Percentiles rank a stretch among this genome's conserved stretches.
phyloP scores from a whole-genome alignment of 2,797 vertebrate species.

The Sebastes flavidus region DNA sequence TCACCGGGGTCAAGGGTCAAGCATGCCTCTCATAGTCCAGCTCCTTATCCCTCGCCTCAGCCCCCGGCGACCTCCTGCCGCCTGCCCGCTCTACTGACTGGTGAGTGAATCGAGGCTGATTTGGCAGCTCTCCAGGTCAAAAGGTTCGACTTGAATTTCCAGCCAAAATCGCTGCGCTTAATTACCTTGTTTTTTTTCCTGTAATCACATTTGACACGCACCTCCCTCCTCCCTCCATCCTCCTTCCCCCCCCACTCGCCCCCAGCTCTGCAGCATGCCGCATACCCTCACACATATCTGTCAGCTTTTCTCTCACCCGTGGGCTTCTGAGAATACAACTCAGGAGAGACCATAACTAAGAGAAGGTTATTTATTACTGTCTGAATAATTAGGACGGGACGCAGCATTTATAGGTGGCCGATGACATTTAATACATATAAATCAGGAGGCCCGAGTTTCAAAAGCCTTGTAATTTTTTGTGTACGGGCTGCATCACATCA shows the following conservation, averaged over 20 bases:
- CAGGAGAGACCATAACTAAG: slow-evolving; percentile 9
- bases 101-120: slow-evolving; percentile 10
- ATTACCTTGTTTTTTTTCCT: slow-evolving; percentile 33
- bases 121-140: slow-evolving; percentile 48
- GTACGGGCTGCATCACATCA: slow-evolving; percentile 33
- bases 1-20: slow-evolving; percentile 27
- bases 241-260: not conserved
- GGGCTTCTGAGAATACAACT: slow-evolving; percentile 1
- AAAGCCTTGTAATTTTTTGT: slow-evolving; percentile 36
- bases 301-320: not conserved
- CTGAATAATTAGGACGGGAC: slow-evolving; percentile 27
- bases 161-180: slow-evolving; percentile 27
- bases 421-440: slow-evolving; percentile 56
- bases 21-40: not conserved
- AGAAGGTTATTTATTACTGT: slow-evolving; percentile 39
- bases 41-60: not conserved
- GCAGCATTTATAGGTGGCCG: slow-evolving; percentile 14
- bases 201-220: slow-evolving; percentile 49
- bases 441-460: slow-evolving; percentile 28
- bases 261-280: not conserved
- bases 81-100: not conserved
- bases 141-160: slow-evolving; percentile 31
- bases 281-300: not conserved
- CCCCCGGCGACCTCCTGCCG: not conserved
- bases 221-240: not conserved